phyloP scores from a whole-genome alignment of 2,113 vertebrate genomes.

The Irena cyanogastra region DNA sequence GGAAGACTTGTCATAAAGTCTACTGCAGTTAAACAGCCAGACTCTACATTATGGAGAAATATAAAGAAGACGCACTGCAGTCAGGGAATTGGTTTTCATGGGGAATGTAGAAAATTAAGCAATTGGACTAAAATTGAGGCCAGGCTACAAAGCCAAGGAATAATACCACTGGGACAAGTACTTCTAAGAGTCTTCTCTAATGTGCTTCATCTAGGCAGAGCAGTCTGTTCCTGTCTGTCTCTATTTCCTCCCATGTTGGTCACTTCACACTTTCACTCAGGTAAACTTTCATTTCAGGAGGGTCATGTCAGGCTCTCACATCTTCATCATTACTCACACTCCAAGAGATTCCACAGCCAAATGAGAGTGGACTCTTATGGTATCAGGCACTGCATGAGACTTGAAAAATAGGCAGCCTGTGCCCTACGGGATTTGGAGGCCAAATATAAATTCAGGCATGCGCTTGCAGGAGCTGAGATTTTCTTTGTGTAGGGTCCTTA shows the following conservation, averaged over 20 bases:
- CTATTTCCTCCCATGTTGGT: background rate
- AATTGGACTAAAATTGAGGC: conserved; percentile 66
- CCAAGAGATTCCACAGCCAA: background rate
- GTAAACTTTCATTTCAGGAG: background rate
- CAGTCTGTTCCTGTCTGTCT: background rate
- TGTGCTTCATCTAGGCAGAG: background rate
- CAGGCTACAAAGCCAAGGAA: conserved; percentile 54
- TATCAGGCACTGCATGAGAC: background rate
- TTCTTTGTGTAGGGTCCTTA: background rate
- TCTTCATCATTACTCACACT: background rate
- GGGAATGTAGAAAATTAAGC: conserved; percentile 66
- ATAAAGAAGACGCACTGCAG: conserved; percentile 71
- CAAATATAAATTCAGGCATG: background rate
- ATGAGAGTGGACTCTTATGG: background rate
- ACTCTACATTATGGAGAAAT: conserved; percentile 66
- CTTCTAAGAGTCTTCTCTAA: conserved; percentile 10
- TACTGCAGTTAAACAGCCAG: conserved; percentile 72
- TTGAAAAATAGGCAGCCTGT: background rate
- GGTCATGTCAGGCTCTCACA: background rate
- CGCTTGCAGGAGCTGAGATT: background rate
- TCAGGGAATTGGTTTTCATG: conserved; percentile 61
- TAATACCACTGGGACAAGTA: conserved; percentile 5
- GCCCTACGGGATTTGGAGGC: background rate
- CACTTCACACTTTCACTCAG: background rate
- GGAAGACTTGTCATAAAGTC: conserved; percentile 68